Percentiles rank a stretch among this genome's conserved stretches.
Evolutionary conservation across 2,113 vertebrate genomes (phyloP).

Genomic region (Theropithecus gelada): DNA sequence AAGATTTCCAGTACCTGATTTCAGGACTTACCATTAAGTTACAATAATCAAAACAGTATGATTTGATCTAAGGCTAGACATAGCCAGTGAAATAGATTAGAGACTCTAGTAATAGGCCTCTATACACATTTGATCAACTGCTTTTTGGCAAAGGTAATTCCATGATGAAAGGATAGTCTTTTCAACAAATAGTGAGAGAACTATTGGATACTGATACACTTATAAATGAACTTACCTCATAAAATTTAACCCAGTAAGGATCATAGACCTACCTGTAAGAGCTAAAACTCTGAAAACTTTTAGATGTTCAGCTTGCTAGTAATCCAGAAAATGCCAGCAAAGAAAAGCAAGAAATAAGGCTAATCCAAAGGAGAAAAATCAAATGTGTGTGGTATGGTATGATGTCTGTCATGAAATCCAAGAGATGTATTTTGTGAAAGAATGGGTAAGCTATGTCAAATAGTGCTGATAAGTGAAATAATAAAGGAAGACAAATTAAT

Average conservation of each 20-base stretch:
- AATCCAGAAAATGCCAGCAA: not conserved
- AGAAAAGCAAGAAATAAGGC: not conserved
- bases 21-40: not conserved
- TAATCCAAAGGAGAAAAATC: not conserved
- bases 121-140: not conserved
- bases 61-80: not conserved
- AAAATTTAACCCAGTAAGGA: not conserved
- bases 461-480: not conserved
- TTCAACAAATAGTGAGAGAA: not conserved
- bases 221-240: not conserved
- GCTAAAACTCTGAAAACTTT: not conserved
- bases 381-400: not conserved
- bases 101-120: not conserved
- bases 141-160: not conserved
- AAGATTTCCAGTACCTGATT: not conserved
- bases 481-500: not conserved
- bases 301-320: not conserved
- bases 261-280: not conserved
- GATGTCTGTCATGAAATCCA: not conserved
- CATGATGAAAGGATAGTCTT: not conserved
- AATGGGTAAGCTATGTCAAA: not conserved
- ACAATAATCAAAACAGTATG: not conserved
- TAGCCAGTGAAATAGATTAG: not conserved
- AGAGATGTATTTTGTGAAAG: not conserved
- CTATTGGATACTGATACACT: not conserved